These are phyloP conservation scores for Adelges cooleyi DNA, from an alignment of 1,140 invertebrate species.

Conservation along the genomic window DNA sequence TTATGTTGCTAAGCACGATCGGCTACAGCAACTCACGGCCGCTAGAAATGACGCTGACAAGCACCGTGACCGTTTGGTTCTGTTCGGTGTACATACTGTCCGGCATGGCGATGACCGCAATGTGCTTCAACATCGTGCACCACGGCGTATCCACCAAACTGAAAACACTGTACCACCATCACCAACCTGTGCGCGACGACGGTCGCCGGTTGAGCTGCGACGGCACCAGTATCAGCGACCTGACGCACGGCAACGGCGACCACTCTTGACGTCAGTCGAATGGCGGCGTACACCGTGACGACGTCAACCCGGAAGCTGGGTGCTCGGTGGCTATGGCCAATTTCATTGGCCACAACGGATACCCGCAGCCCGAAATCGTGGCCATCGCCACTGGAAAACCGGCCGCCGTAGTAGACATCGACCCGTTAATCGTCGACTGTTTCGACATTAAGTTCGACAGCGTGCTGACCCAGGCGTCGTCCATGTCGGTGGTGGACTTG, in stretches of 20 bases:
- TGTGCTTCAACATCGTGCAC: conserved; percentile 96
- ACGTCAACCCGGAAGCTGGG: background rate
- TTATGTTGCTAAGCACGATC: conserved; percentile 85
- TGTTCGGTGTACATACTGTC: conserved; percentile 91
- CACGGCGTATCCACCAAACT: conserved; percentile 38
- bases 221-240: background rate
- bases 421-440: background rate
- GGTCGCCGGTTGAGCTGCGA: background rate
- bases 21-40: conserved; percentile 49
- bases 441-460: conserved; percentile 15
- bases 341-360: conserved; percentile 23
- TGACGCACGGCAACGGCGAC: background rate
- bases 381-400: conserved; percentile 29
- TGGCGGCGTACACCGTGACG: background rate
- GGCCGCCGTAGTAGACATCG: background rate
- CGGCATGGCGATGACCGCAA: conserved; percentile 90
- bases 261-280: background rate
- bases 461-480: background rate
- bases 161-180: conserved; percentile 34
- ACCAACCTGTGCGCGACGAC: background rate
- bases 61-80: conserved; percentile 53
- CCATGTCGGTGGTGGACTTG: background rate
- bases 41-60: conserved; percentile 20
- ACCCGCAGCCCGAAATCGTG: conserved; percentile 30
- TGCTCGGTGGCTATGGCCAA: background rate